Evolutionary conservation across 2,797 vertebrate species (phyloP), one percentile per base, ranked within the genome.

Genomic region (Sebastes vulpes): DNA sequence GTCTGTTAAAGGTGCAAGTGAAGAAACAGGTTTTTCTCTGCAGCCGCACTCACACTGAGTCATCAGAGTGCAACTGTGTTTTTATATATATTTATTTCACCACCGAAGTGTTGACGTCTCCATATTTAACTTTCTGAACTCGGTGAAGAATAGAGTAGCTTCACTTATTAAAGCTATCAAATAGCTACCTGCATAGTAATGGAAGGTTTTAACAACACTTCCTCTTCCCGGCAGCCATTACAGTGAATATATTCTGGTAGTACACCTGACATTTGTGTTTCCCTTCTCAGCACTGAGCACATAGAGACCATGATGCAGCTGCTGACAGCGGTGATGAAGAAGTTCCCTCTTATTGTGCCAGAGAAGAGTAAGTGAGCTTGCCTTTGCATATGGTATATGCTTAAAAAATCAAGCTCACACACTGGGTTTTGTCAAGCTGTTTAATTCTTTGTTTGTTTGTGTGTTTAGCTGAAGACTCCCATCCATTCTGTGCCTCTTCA

Each of bases 311-410:
- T 97, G 94, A 97, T 98, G 93, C 97, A 99, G 89, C 96, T 99
- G 89, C 88, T 99, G 92, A 98, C 98, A 26, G 97, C 98, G 1
- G 95, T 98, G 58, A 97, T 99, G 88, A 99, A 99, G 95, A 99
- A 97, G 87, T 97, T 98, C 86, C 98, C 98, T 21, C 94, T 99
- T 83, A 98, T 99, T 89, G 96, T 96, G 20, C 86, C 97, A 77
- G 96, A 98, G 75, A 99, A 97, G 95, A 97, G 99, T 99, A 95
- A 97, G 97, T 82, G 69, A 35, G 10, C 35, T 23, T 26, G 5
- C 4, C 11, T 32, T 16, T 74, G 28, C 31, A 18, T 29, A 28
- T 63, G 35, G 10, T 20, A 0, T 20, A 0, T 21, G 12, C 11
- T 61, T 53, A 6, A 67, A 67, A 42, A 48, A n/a, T n/a, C 3